Conservation (phyloP, 1,140 invertebrate genomes). For the Ips nitidus region DNA sequence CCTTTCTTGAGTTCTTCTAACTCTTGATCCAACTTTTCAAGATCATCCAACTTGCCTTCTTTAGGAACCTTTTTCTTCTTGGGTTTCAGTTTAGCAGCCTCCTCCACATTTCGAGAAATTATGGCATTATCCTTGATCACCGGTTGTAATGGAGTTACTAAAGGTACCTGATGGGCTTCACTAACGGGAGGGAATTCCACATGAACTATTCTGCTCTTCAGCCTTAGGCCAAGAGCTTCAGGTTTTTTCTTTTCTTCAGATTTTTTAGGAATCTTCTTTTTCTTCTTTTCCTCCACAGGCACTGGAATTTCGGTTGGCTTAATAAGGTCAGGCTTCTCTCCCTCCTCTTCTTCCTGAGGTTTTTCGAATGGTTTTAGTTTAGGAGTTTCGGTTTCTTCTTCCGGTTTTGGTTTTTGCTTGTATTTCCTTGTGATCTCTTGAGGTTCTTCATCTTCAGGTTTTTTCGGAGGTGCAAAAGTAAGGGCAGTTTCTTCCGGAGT, state of each 20-base stretch:
- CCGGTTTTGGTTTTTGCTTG: slow-evolving; percentile 57
- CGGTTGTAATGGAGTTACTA: slow-evolving; percentile 57
- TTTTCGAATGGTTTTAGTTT: slow-evolving; percentile 59
- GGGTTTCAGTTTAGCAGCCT: slow-evolving; percentile 64
- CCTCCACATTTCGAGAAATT: slow-evolving; percentile 68
- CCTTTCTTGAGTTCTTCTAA: slow-evolving; percentile 34
- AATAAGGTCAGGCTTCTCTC: slow-evolving; percentile 26
- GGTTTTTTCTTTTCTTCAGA: slow-evolving; percentile 53
- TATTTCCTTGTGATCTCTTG: slow-evolving; percentile 57
- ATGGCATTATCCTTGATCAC: slow-evolving; percentile 61
- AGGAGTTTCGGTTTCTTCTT: slow-evolving; percentile 57
- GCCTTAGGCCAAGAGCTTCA: slow-evolving; percentile 64
- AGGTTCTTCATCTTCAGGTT: slow-evolving; percentile 55
- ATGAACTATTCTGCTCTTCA: slow-evolving; percentile 66
- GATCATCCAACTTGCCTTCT: slow-evolving; percentile 69
- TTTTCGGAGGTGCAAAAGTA: slow-evolving; percentile 58
- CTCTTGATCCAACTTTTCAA: slow-evolving; percentile 50
- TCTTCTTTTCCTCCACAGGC: slow-evolving; percentile 44
- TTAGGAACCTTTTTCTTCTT: slow-evolving; percentile 57
- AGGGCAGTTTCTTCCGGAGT: slow-evolving; percentile 56
- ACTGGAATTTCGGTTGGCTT: slow-evolving; percentile 18
- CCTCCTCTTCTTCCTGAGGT: slow-evolving; percentile 50
- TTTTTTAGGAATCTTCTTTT: slow-evolving; percentile 57
- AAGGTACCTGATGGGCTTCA: slow-evolving; percentile 54
- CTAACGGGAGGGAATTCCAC: slow-evolving; percentile 60